Conservation (phyloP, 1,140 invertebrate genomes). For the Hypothenemus hampei region DNA sequence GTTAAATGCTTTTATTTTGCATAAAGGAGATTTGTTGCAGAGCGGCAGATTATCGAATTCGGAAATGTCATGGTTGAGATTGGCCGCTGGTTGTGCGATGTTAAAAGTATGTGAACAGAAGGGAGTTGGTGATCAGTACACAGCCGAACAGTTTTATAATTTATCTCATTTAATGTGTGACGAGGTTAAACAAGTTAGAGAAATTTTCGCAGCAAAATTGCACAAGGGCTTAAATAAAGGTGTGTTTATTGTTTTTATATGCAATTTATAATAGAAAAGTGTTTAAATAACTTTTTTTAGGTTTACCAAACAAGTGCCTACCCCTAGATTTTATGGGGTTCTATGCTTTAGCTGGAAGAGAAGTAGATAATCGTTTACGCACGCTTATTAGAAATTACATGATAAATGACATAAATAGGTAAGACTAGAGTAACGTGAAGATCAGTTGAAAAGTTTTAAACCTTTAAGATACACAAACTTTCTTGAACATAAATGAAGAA, state of each 20-base stretch:
- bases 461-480: no score
- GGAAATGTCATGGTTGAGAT: conserved; percentile 88
- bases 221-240: conserved; percentile 68
- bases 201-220: conserved; percentile 84
- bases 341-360: conserved; percentile 82
- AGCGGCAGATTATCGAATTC: conserved; percentile 68
- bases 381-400: conserved; percentile 57
- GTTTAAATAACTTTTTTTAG: conserved; percentile 39
- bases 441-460: no score
- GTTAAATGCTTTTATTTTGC: conserved; percentile 44
- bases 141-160: conserved; percentile 91
- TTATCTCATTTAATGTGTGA: conserved; percentile 87
- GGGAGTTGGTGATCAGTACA: conserved; percentile 90
- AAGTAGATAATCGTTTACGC: conserved; percentile 63
- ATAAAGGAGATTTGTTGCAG: conserved; percentile 71
- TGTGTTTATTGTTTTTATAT: background rate
- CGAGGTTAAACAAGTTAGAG: conserved; percentile 83
- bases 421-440: no score
- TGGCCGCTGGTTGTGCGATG: conserved; percentile 91
- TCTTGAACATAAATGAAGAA: no score
- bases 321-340: conserved; percentile 97
- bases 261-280: conserved; percentile 18
- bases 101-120: conserved; percentile 93
- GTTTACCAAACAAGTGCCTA: conserved; percentile 81
- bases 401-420: conserved; percentile 74